Percentiles rank a stretch among this genome's conserved stretches.
Conservation (phyloP, 2,888 invertebrate species). For the Glaucopsyche alexis region DNA sequence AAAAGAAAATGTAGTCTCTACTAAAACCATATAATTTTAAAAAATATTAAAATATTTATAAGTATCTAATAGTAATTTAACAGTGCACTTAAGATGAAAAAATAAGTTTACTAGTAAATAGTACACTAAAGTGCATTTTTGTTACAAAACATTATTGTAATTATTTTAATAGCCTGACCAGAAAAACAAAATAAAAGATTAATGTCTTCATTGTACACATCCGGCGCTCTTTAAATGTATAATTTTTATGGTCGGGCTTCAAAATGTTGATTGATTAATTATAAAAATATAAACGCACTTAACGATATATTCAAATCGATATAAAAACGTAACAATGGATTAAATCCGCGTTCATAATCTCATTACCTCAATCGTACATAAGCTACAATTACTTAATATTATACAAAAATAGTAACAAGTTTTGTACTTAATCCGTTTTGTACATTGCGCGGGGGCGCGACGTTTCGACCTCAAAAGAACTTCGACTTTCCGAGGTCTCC, state of each 20-base stretch:
- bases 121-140: neutral
- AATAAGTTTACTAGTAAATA: neutral
- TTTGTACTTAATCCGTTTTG: slow-evolving; percentile 77
- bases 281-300: slow-evolving; percentile 14
- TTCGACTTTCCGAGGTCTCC: slow-evolving; percentile 33
- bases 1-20: neutral
- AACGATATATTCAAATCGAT: slow-evolving; percentile 14
- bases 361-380: slow-evolving; percentile 51
- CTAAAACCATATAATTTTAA: neutral
- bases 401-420: slow-evolving; percentile 79
- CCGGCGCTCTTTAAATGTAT: neutral
- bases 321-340: slow-evolving; percentile 31
- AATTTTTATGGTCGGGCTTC: neutral
- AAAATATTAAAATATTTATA: neutral
- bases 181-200: neutral
- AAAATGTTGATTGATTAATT: neutral
- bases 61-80: neutral
- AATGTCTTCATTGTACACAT: neutral
- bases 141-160: neutral
- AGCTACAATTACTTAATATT: slow-evolving; percentile 71
- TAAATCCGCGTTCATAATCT: slow-evolving; percentile 51
- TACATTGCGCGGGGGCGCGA: slow-evolving; percentile 68
- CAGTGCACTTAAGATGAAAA: neutral
- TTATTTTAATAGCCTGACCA: neutral
- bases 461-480: slow-evolving; percentile 48